These are phyloP conservation scores for Dissostichus mawsoni DNA, from an alignment of 2,113 vertebrate genomes.

Conservation along the genomic window DNA sequence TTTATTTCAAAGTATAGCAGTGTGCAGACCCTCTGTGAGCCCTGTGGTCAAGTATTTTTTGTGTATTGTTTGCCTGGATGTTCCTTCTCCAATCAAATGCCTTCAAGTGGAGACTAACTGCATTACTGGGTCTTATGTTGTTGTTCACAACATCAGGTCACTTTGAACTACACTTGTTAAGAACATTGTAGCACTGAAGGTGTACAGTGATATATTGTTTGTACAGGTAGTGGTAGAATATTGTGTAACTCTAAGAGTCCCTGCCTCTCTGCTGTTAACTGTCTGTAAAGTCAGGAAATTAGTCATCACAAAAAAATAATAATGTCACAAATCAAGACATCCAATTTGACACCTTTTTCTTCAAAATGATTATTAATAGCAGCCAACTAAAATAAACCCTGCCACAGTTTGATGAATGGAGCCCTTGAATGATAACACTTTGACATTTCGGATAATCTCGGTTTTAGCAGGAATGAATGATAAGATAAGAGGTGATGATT, in stretches of 20 bases:
- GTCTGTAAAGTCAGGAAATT: neutral
- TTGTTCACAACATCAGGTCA: neutral
- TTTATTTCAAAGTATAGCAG: too few relatives aligned
- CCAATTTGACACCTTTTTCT: neutral
- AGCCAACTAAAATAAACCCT: conserved; percentile 16
- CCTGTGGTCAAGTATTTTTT: too few relatives aligned
- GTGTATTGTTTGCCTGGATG: too few relatives aligned
- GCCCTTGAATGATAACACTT: conserved; percentile 36
- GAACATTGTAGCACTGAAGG: neutral
- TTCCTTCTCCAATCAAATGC: neutral
- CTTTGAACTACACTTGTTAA: neutral
- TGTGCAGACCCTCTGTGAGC: too few relatives aligned
- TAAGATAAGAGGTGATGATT: conserved; percentile 27
- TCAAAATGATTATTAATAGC: conserved; percentile 45
- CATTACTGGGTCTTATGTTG: neutral
- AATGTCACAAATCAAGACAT: conserved; percentile 22
- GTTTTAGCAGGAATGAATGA: conserved; percentile 37
- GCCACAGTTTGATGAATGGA: conserved; percentile 47
- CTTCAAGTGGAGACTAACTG: neutral
- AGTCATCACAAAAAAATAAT: neutral
- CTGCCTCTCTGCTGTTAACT: neutral
- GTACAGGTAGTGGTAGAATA: neutral
- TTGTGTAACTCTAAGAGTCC: neutral
- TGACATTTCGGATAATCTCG: conserved; percentile 37
- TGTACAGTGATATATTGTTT: neutral